Percentiles rank a stretch among this genome's conserved stretches.
Evolutionary conservation across 1,140 invertebrate genomes (phyloP).

Genomic region (Drosophila bocqueti): DNA sequence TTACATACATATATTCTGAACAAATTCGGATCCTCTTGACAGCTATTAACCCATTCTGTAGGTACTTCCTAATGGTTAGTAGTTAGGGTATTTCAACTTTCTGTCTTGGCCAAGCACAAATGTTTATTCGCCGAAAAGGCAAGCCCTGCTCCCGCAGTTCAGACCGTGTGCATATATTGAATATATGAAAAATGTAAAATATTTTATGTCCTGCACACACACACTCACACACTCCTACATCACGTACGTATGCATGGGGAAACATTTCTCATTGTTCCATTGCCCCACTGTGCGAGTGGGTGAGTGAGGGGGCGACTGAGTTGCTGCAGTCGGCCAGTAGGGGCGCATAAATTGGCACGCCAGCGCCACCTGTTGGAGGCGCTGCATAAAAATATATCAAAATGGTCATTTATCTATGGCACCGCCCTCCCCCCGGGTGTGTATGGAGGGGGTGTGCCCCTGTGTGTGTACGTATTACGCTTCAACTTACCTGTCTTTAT

Average conservation of each 20-base stretch:
- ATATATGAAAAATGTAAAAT: slow-evolving; percentile 76
- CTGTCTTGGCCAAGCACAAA: slow-evolving; percentile 10
- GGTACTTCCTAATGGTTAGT: too few relatives aligned
- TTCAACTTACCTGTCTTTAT: slow-evolving; percentile 85
- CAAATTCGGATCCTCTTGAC: not conserved
- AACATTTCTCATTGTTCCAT: slow-evolving; percentile 65
- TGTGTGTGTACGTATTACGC: slow-evolving; percentile 56
- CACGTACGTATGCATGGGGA: slow-evolving; percentile 7
- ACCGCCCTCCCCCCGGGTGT: not conserved
- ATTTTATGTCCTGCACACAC: slow-evolving; percentile 55
- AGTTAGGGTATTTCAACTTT: slow-evolving; percentile 20
- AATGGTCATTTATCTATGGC: slow-evolving; percentile 67
- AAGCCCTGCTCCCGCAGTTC: not conserved
- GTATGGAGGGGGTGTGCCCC: not conserved
- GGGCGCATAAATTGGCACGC: slow-evolving; percentile 75
- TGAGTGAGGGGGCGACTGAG: slow-evolving; percentile 5
- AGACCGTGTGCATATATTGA: slow-evolving; percentile 68
- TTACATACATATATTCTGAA: not conserved
- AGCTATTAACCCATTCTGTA: not conserved
- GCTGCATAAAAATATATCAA: slow-evolving; percentile 75
- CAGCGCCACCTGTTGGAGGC: slow-evolving; percentile 71
- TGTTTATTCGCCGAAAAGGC: slow-evolving; percentile 21
- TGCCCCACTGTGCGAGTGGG: slow-evolving; percentile 8
- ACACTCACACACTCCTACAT: slow-evolving; percentile 25
- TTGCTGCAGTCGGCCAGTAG: slow-evolving; percentile 49